phyloP scores from a whole-genome alignment of 2,797 vertebrate species.

The Scolopax bukidnonensis region DNA sequence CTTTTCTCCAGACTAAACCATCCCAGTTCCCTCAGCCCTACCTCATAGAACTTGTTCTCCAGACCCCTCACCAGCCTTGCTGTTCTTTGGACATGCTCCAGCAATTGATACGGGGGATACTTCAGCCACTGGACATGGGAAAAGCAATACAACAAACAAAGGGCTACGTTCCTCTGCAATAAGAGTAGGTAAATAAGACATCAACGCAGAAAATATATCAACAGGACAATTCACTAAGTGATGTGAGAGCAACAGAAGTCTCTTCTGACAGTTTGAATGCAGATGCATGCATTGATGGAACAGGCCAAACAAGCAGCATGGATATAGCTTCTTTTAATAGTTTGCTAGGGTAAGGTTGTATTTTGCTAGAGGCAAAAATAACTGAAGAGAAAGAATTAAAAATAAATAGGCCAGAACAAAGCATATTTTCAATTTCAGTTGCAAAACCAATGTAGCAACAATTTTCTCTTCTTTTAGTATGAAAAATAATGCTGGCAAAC shows the following conservation, averaged over 20 bases:
- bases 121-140: background rate
- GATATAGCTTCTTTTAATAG: constrained; percentile 20
- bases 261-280: background rate
- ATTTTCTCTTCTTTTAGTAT: constrained; percentile 32
- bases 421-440: constrained; percentile 62
- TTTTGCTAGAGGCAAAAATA: constrained; percentile 49
- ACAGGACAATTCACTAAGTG: background rate
- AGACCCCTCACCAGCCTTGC: background rate
- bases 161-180: background rate
- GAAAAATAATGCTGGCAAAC: constrained; percentile 50
- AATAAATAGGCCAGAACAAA: constrained; percentile 69
- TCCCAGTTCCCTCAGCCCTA: background rate
- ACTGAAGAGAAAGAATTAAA: constrained; percentile 65
- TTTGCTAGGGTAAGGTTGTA: constrained; percentile 1
- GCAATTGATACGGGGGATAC: fast-evolving
- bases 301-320: background rate
- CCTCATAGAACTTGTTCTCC: background rate
- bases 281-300: background rate
- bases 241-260: background rate
- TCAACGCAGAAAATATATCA: background rate
- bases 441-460: constrained; percentile 40
- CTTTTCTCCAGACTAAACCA: background rate
- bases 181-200: background rate
- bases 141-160: background rate
- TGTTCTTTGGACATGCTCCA: background rate